Percentiles rank a stretch among this genome's conserved stretches.
Evolutionary conservation across 1,140 invertebrate genomes (phyloP).

Genomic region (Lucilia cuprina): DNA sequence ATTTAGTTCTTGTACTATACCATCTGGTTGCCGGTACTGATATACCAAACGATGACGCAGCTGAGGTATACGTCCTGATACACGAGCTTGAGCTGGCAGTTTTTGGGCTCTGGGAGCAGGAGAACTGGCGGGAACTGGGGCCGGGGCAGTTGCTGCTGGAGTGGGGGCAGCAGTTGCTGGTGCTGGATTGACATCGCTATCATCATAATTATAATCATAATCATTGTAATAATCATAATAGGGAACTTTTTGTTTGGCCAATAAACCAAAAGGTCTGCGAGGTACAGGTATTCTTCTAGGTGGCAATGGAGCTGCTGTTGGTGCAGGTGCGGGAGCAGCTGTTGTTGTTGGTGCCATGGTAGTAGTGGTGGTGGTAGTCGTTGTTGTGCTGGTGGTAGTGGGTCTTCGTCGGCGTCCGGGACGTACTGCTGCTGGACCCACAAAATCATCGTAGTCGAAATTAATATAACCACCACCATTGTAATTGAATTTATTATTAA

Average conservation of each 20-base stretch:
- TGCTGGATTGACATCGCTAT: neutral
- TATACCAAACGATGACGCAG: slow-evolving; percentile 46
- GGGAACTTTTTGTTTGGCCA: neutral
- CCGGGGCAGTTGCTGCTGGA: neutral
- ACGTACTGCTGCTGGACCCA: neutral
- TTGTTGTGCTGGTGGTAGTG: neutral
- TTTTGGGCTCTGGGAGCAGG: neutral
- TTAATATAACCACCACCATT: neutral
- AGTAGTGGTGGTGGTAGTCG: neutral
- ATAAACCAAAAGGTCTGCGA: neutral
- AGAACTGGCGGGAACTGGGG: neutral
- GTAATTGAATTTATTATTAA: neutral
- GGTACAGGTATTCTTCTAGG: slow-evolving; percentile 2
- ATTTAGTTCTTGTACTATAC: slow-evolving; percentile 57
- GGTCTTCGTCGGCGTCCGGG: slow-evolving; percentile 7
- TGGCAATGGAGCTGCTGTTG: neutral
- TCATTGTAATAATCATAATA: slow-evolving; percentile 24
- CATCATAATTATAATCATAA: slow-evolving; percentile 25
- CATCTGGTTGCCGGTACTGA: slow-evolving; percentile 57
- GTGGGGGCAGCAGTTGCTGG: neutral
- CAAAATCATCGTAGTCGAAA: slow-evolving; percentile 14
- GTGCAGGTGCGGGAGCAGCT: neutral
- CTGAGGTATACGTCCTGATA: neutral
- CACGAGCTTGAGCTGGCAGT: neutral
- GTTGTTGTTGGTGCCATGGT: neutral